phyloP scores from a whole-genome alignment of 2,888 invertebrate genomes.

The Amiota mariae region DNA sequence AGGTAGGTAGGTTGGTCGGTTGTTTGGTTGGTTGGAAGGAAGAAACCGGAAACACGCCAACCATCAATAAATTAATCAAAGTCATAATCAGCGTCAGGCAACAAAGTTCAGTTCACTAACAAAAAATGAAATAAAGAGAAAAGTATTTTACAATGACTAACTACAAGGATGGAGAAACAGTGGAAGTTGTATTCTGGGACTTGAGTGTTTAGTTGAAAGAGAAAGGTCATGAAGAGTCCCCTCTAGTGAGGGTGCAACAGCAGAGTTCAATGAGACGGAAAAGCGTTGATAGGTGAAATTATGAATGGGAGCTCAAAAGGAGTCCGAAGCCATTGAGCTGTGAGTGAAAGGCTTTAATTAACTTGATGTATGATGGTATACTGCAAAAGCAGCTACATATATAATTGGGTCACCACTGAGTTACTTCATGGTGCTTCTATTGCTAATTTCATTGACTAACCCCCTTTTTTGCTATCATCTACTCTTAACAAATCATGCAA shows the following conservation, averaged over 20 bases:
- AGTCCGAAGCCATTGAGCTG: neutral
- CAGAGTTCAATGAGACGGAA: slow-evolving; percentile 47
- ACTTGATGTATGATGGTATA: neutral
- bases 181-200: neutral
- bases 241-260: neutral
- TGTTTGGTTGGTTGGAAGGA: neutral
- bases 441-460: neutral
- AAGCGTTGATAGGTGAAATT: slow-evolving; percentile 57
- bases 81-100: slow-evolving; percentile 67
- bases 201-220: too few relatives aligned
- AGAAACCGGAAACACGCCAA: slow-evolving; percentile 61
- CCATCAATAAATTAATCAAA: slow-evolving; percentile 71
- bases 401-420: neutral
- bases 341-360: slow-evolving; percentile 39
- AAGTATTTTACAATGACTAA: too few relatives aligned
- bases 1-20: neutral
- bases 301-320: neutral
- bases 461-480: too few relatives aligned
- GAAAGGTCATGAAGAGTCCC: too few relatives aligned
- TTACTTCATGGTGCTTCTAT: neutral
- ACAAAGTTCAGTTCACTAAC: slow-evolving; percentile 15
- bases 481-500: too few relatives aligned
- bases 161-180: neutral
- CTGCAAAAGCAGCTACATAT: too few relatives aligned
- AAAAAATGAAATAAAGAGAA: neutral